Evolutionary conservation across 2,888 invertebrate genomes (phyloP), one percentile per base, ranked within the genome.

Genomic region (Pachycephus smyrnensis): DNA sequence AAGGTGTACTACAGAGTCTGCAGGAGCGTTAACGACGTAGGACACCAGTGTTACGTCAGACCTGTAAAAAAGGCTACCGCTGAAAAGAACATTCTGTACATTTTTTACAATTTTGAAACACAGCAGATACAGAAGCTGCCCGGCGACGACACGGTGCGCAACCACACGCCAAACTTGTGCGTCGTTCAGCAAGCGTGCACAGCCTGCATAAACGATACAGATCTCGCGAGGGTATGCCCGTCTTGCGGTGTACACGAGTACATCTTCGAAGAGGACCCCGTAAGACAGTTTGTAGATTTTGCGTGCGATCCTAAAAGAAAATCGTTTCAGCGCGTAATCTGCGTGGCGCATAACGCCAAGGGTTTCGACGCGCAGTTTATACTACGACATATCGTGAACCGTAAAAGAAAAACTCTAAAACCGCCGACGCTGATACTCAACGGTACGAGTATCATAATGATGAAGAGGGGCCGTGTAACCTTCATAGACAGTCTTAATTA

Each of bases 401-500:
- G 75, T 15, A 77, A 75, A 31, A 71, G 75, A 33, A 75, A 77
- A 9, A 35, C 35, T 35, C 35, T 35, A 35, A 73, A 74, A 12
- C 55, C 73, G 12, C 84, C 86, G 1, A 36, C 80, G 6, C 15
- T 86, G 12, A 85, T 86, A 11, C 79, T 86, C 77, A 83, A 77
- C 30, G 84, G 83, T 1, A 79, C 82, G 11, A 84, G 82, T 74
- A 80, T 84, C 37, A 81, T 86, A 68, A 30, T 80, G 4, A 78
- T 86, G 76, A 73, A 73, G 23, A 33, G 40, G 6, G 73, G 69
- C 1, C 82, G 84, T 36, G 74, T 83, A 1, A 76, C 80, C 68
- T 87, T 86, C 81, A 79, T 85, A 33, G 85, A 87, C 73, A 83
- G 83, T 75, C 73, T 85, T 6, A 87, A 86, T 81, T 88, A 87